Base-by-base conservation (phyloP, 2,888 invertebrate species). In the Mesodorylaimus sp. region DNA sequence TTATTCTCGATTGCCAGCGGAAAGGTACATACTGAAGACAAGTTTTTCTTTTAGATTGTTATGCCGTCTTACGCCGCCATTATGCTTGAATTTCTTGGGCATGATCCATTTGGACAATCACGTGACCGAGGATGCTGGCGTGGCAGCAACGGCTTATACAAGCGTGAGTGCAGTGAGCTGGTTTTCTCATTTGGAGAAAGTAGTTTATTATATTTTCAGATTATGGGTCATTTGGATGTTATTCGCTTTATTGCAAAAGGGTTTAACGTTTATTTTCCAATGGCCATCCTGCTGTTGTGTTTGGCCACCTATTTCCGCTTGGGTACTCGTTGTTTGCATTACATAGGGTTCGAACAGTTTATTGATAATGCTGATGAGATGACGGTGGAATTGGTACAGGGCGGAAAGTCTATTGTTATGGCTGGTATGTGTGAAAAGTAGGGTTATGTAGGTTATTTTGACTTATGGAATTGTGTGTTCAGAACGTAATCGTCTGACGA, bases 181-280 rank as follows among this genome's bases (percentile, higher is more conserved):
- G n/a, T n/a, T n/a, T n/a, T 10, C 36, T 16, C 36, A 32, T 10
- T n/a, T 32, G 36, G 10, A 32, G 36, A 32, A 10, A 16, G 10
- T 32, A 32, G 16, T 16, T 16, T n/a, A 36, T n/a, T 16, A 36
- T n/a, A n/a, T n/a, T n/a, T 61, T 43, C 59, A 73, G 77, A 80
- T 91, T 59, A 97, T 97, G 95, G 97, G 97, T 0, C 95, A 97
- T 67, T 87, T 97, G 89, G 93, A 95, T 69, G 89, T 97, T 0
- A 80, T 99, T 50, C 81, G 84, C 27, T 85, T 97, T 53, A 84
- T 97, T 57, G 83, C 93, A 0, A 84, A 91, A 67, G 95, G 95
- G 7, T 95, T 99, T 73, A 97, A 97, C 71, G 83, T 99, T 50
- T 99, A 97, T 72, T 91, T 99, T 69, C 97, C 97, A 1, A 93